Conservation (phyloP, 2,113 vertebrate genomes). For the Formicarius rufipectus region DNA sequence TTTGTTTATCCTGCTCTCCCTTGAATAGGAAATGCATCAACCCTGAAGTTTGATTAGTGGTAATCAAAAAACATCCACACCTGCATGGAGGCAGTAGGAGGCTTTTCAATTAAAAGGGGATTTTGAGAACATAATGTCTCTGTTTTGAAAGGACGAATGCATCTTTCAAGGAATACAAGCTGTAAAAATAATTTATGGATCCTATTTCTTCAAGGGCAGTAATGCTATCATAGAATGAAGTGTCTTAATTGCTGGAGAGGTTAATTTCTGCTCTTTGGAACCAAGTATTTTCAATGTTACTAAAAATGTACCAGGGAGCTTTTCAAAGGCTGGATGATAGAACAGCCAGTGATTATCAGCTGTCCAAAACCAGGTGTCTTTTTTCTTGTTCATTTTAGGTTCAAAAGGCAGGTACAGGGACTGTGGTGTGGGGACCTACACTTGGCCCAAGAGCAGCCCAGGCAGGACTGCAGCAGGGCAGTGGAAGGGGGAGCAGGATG, state of each 20-base stretch:
- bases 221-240: background rate
- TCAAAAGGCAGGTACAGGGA: background rate
- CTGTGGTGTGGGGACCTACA: background rate
- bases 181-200: background rate
- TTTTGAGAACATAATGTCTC: background rate
- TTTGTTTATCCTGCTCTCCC: background rate
- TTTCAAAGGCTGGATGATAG: background rate
- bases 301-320: background rate
- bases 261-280: background rate
- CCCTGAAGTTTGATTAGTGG: background rate
- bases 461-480: background rate
- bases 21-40: background rate
- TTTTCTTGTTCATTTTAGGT: background rate
- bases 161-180: background rate
- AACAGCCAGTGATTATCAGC: background rate
- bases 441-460: background rate
- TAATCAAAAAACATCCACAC: background rate
- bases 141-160: background rate
- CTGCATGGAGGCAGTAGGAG: background rate
- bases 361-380: background rate
- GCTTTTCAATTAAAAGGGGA: constrained; percentile 10
- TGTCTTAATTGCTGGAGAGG: background rate
- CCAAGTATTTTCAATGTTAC: background rate
- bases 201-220: background rate
- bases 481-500: background rate